Evolutionary conservation across 2,113 vertebrate species (phyloP).

Genomic region (Cyprinus carpio): DNA sequence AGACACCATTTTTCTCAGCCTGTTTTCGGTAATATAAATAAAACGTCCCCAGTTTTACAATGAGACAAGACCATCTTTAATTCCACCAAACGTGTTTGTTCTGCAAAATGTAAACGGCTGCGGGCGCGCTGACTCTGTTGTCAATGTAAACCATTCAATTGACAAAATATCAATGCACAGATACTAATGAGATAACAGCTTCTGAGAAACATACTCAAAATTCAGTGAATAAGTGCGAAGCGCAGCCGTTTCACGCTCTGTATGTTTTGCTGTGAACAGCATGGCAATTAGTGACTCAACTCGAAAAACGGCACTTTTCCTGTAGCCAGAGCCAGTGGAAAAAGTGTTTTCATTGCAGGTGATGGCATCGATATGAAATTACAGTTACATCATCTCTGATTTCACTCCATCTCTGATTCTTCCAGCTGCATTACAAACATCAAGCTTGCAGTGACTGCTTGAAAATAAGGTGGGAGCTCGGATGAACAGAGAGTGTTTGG

Average conservation of each 20-base stretch:
- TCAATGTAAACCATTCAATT: constrained; percentile 13
- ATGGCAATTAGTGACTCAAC: constrained; percentile 61
- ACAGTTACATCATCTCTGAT: constrained; percentile 51
- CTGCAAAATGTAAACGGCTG: constrained; percentile 2
- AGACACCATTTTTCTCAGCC: constrained; percentile 49
- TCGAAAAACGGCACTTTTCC: constrained; percentile 45
- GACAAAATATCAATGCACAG: constrained; percentile 17
- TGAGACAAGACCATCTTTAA: constrained; percentile 33
- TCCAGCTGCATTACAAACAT: constrained; percentile 1
- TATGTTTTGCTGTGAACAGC: constrained; percentile 51
- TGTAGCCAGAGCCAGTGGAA: constrained; percentile 44
- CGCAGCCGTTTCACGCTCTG: constrained; percentile 58
- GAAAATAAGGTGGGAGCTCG: not conserved
- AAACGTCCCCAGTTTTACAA: constrained; percentile 36
- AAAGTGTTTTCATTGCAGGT: constrained; percentile 35
- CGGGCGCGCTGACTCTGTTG: not conserved
- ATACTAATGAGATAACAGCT: constrained; percentile 42
- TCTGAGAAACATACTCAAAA: constrained; percentile 48
- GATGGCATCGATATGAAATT: constrained; percentile 33
- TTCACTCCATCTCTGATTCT: constrained; percentile 50
- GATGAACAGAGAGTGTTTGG: constrained; percentile 4
- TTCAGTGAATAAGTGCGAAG: constrained; percentile 57
- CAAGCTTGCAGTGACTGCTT: not conserved
- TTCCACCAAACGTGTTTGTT: constrained; percentile 24
- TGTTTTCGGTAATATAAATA: constrained; percentile 42